Evolutionary conservation across 2,113 vertebrate genomes (phyloP).

Genomic region (Monarcha castaneiventris): DNA sequence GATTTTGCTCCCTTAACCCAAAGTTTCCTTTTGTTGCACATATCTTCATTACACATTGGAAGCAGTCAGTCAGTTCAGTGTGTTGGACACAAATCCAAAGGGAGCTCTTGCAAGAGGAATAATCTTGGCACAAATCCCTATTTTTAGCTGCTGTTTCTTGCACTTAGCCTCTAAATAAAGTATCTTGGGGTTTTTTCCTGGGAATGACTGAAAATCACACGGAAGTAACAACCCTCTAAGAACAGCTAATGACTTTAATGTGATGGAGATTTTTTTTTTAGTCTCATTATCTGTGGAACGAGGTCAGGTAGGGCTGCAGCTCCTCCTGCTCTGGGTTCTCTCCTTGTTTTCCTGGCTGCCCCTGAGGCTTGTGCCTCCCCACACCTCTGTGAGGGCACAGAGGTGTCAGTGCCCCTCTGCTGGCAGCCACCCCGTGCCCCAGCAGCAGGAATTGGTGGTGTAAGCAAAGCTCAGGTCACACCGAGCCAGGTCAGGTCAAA

Average conservation of each 20-base stretch:
- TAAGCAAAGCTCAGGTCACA: neutral
- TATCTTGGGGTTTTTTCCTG: neutral
- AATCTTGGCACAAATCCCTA: neutral
- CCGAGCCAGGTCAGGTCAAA: fast-evolving
- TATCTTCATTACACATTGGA: neutral
- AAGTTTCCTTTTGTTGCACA: neutral
- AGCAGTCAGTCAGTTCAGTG: neutral
- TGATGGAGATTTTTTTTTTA: neutral
- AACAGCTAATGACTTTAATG: neutral
- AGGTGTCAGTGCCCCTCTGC: neutral
- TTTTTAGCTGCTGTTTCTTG: neutral
- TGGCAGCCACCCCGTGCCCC: neutral
- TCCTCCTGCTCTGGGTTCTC: too few relatives aligned
- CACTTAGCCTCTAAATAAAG: neutral
- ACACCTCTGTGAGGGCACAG: fast-evolving
- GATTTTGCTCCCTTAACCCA: neutral
- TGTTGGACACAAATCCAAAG: neutral
- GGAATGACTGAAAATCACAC: neutral
- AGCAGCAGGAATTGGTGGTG: neutral
- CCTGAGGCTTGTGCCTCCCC: fast-evolving
- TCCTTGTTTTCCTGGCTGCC: neutral
- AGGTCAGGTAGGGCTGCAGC: neutral
- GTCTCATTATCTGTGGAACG: neutral
- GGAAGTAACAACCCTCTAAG: neutral
- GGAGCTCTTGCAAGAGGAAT: neutral